Base-by-base conservation (phyloP, 2,888 invertebrate species). In the Tenthredo amoena region DNA sequence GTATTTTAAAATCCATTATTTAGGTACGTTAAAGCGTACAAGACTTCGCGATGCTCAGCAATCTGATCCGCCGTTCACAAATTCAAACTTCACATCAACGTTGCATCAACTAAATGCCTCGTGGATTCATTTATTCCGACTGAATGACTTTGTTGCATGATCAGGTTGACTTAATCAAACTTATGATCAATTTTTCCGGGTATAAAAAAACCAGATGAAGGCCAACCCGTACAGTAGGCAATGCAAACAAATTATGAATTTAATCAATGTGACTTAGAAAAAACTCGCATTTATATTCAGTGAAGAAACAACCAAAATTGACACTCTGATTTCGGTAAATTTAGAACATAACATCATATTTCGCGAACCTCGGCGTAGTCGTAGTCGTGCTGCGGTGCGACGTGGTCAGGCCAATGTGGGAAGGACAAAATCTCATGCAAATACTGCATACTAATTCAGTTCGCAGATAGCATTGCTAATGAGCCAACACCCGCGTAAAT, bases 361-460 rank as follows among this genome's bases (percentile, higher is more conserved):
- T 12, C 10, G 21, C 62, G 26, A 62, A 26, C 62, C 34, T n/a
- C 18, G 37, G 9, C 9, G 7, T 15, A 7, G 37, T 37, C 37
- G 12, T 34, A 71, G 34, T 71, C 74, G 40, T 26, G 15, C 21
- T 26, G 15, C 21, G 43, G 2, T n/a, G 18, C 9, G 37, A 18
- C n/a, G 18, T 7, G 10, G 72, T n/a, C n/a, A 3, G 4, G 37
- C n/a, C 72, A 72, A 72, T 37, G 21, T n/a, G 21, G 76, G 31
- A 76, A 76, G 76, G 47, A 76, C 76, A 26, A 76, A 74, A 76
- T 76, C 47, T 76, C 76, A 47, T 26, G 76, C 76, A 76, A 76
- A 76, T 76, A 47, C 47, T 26, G 76, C 37, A 43, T 47, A 47
- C 47, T 76, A 43, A 43, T 43, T 47, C 10, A 72, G n/a, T 15